phyloP scores from a whole-genome alignment of 2,797 vertebrate genomes.

The Chiloscyllium punctatum region DNA sequence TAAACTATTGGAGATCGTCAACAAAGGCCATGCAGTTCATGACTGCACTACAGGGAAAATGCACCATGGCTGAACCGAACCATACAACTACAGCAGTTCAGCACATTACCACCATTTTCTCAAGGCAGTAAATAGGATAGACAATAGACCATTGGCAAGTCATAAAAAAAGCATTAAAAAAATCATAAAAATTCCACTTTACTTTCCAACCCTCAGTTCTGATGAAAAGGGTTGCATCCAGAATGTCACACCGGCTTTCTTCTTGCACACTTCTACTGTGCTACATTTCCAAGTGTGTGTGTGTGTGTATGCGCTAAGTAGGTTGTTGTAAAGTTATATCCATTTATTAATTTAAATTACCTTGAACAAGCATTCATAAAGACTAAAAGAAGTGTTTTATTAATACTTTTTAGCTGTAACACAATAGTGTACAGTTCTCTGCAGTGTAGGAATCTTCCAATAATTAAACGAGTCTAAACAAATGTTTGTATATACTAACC shows the following conservation, averaged over 20 bases:
- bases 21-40: too few relatives aligned
- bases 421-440: slow-evolving; percentile 23
- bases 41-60: too few relatives aligned
- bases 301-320: background rate
- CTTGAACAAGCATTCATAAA: background rate
- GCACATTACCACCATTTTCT: too few relatives aligned
- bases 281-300: background rate
- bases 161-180: too few relatives aligned
- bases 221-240: background rate
- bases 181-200: background rate
- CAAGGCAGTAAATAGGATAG: too few relatives aligned
- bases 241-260: background rate
- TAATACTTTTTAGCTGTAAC: slow-evolving; percentile 34
- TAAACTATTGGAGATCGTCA: too few relatives aligned
- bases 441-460: slow-evolving; percentile 25
- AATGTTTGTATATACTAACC: background rate
- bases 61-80: too few relatives aligned
- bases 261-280: background rate
- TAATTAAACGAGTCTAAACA: slow-evolving; percentile 25
- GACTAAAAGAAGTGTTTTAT: slow-evolving; percentile 14
- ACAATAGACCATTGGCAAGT: too few relatives aligned
- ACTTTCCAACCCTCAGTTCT: background rate
- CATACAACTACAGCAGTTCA: too few relatives aligned
- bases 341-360: background rate
- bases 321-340: background rate